Base-by-base conservation (phyloP, 2,113 vertebrate genomes). In the Tinamus guttatus region DNA sequence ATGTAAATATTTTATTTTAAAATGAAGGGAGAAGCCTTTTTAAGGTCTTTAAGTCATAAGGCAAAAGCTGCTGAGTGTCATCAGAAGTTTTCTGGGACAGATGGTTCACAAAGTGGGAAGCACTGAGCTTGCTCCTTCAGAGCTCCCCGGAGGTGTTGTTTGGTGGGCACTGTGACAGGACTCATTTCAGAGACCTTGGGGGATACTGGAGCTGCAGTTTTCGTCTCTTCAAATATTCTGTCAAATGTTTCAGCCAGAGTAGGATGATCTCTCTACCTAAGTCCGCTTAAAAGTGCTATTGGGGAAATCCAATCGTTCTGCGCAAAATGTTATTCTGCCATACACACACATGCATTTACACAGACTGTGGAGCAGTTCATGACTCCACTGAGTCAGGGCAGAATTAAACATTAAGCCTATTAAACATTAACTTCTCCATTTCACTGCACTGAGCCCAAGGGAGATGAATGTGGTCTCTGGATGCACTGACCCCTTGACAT, bases 41-140 rank as follows among this genome's bases (percentile, higher is more conserved):
- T n/a, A 71, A 71, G 78, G 54, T n/a, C 36, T 87, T 85, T 30
- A 58, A 58, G 64, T 38, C 74, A 30, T 12, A 54, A 65, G 78
- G 32, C 25, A 74, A 78, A 76, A 95, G 15, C 28, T 73, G 34
- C 43, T 65, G 3, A 1, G 10, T 38, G 41, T n/a, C 9, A 34
- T 76, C 62, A 83, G n/a, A 73, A 88, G 16, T 24, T 30, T 13
- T 7, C 5, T 77, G 21, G 25, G 47, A 85, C 32, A 8, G 13
- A 4, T 30, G 79, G 64, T 49, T 60, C 1, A 1, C 36, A 30
- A n/a, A 27, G 40, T 2, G 0, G 19, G 4, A 2, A 3, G 16
- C 27, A 16, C 32, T 15, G 82, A 69, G 6, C 43, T 80, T 4
- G 1, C 12, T 3, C 79, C 34, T 36, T 74, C 63, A 65, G 54